Evolutionary conservation across 2,113 vertebrate genomes (phyloP).

Genomic region (Phrynosoma blainvillii): DNA sequence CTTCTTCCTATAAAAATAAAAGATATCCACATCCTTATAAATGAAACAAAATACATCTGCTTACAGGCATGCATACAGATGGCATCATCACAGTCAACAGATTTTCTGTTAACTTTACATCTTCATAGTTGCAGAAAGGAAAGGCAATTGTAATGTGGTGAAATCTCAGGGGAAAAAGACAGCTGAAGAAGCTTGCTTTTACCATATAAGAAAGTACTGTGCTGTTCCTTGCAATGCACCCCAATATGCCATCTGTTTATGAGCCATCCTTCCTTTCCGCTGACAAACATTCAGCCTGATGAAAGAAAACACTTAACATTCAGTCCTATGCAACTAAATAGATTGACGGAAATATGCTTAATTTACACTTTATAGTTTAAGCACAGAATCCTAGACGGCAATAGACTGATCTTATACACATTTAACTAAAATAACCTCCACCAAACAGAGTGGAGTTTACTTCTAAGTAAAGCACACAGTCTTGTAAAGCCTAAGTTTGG

Average conservation of each 20-base stretch:
- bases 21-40: slow-evolving; percentile 15
- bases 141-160: background rate
- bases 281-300: background rate
- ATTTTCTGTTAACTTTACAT: background rate
- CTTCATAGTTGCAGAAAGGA: background rate
- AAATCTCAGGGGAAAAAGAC: too few relatives aligned
- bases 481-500: background rate
- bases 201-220: too few relatives aligned
- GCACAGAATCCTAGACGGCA: background rate
- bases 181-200: background rate
- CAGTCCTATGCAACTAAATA: background rate
- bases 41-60: slow-evolving; percentile 3
- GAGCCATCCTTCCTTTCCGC: background rate
- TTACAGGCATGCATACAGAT: slow-evolving; percentile 1
- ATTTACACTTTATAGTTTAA: background rate
- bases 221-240: background rate
- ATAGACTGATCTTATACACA: background rate
- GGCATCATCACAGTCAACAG: background rate
- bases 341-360: background rate
- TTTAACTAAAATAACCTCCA: background rate
- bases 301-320: background rate
- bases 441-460: background rate
- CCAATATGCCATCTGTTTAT: background rate
- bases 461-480: background rate
- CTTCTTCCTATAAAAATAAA: slow-evolving; percentile 25